A percentile compares a stretch with the other conserved stretches of the same genome.
Evolutionary conservation across 2,113 vertebrate species (phyloP).

Genomic region (Oceanites oceanicus): DNA sequence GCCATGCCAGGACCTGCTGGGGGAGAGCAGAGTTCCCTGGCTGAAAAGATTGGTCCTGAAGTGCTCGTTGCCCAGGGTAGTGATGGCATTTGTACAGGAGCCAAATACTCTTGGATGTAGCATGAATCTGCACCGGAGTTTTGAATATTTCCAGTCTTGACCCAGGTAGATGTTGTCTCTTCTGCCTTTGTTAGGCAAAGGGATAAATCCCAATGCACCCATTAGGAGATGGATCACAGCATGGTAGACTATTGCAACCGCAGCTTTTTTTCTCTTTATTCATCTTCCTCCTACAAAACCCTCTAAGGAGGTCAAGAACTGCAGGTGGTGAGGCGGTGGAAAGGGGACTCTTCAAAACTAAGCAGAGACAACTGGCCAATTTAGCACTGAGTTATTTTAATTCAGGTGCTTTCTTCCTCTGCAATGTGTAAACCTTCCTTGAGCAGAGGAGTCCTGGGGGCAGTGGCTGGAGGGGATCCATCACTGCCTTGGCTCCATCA

Average conservation of each 20-base stretch:
- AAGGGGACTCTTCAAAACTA: constrained; percentile 20
- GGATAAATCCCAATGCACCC: constrained; percentile 21
- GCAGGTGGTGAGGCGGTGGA: not conserved
- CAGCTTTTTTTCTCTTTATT: not conserved
- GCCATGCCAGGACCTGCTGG: not conserved
- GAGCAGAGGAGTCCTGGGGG: constrained; percentile 30
- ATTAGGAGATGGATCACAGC: constrained; percentile 15
- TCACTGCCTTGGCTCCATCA: constrained; percentile 30
- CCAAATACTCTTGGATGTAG: not conserved
- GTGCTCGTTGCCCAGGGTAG: not conserved
- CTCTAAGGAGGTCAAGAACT: constrained; percentile 40
- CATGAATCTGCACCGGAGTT: not conserved
- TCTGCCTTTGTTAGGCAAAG: not conserved
- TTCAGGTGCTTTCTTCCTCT: constrained; percentile 41
- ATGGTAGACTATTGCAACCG: not conserved
- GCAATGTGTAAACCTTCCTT: constrained; percentile 30
- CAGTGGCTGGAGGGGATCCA: constrained; percentile 57
- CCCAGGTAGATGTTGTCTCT: not conserved
- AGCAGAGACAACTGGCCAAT: not conserved
- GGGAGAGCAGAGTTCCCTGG: not conserved
- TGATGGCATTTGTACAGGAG: not conserved
- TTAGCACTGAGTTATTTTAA: constrained; percentile 31
- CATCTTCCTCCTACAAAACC: not conserved
- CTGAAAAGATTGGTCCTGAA: not conserved
- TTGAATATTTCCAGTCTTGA: not conserved